Conservation (phyloP, 2,113 vertebrate genomes). For the Syngnathus typhle region DNA sequence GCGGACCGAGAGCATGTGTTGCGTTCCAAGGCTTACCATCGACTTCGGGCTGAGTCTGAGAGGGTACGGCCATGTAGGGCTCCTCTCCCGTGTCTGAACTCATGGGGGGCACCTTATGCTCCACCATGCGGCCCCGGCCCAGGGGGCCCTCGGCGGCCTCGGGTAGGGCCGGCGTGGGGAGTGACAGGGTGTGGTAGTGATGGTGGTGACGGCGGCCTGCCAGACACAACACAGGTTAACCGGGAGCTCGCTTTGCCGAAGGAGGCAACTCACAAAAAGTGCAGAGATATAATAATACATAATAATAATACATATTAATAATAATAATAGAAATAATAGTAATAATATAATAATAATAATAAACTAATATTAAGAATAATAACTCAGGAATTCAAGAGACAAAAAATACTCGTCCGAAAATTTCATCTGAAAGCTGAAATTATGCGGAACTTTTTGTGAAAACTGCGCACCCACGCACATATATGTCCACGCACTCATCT, state of each 20-base stretch:
- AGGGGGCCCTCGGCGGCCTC: conserved; percentile 75
- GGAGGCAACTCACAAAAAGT: conserved; percentile 14
- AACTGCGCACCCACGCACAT: conserved; percentile 1
- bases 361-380: too few species aligned
- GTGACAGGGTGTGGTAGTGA: conserved; percentile 79
- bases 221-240: conserved; percentile 77
- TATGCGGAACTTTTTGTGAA: not conserved
- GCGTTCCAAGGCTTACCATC: conserved; percentile 99
- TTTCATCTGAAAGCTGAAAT: not conserved
- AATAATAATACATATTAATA: too few species aligned
- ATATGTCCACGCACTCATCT: conserved; percentile 8
- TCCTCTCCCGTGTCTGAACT: conserved; percentile 92
- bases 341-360: too few species aligned
- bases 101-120: conserved; percentile 82
- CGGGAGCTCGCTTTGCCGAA: conserved; percentile 13
- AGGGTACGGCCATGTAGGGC: conserved; percentile 88
- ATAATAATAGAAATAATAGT: too few species aligned
- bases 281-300: not conserved
- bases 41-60: conserved; percentile 92
- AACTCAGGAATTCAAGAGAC: too few species aligned
- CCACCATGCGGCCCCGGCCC: conserved; percentile 83
- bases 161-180: conserved; percentile 84
- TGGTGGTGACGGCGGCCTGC: conserved; percentile 79
- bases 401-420: not conserved
- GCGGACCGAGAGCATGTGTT: conserved; percentile 56